Conservation (phyloP, 2,797 vertebrate species). For the Anguilla anguilla region DNA sequence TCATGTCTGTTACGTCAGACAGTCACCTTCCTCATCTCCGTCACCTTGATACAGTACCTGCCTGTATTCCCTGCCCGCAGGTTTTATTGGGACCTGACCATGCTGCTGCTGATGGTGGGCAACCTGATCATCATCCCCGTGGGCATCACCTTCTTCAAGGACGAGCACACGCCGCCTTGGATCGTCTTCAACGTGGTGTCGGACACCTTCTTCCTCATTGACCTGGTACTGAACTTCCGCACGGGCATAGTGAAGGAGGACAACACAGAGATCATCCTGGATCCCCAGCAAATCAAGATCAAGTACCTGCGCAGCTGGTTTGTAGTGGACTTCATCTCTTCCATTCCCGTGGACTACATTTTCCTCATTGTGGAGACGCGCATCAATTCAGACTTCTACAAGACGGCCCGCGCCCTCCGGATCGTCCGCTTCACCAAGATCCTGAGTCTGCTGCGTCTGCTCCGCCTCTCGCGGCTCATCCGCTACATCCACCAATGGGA, state of each 20-base stretch:
- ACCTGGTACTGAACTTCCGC: slow-evolving; percentile 97
- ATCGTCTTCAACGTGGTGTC: slow-evolving; percentile 99
- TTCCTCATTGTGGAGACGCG: slow-evolving; percentile 98
- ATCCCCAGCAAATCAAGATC: slow-evolving; percentile 96
- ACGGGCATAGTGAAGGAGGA: slow-evolving; percentile 98
- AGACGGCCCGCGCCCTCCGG: slow-evolving; percentile 93
- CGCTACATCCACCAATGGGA: slow-evolving; percentile 99
- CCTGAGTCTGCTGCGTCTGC: slow-evolving; percentile 91
- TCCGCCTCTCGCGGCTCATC: slow-evolving; percentile 94
- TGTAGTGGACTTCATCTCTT: slow-evolving; percentile 98
- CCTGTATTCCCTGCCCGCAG: slow-evolving; percentile 59
- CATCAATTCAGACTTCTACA: slow-evolving; percentile 98
- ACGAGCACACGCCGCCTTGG: slow-evolving; percentile 97
- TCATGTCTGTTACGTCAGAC: neutral
- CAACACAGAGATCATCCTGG: slow-evolving; percentile 97
- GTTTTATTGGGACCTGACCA: slow-evolving; percentile 99
- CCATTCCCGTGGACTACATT: slow-evolving; percentile 98
- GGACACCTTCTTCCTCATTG: slow-evolving; percentile 98
- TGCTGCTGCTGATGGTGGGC: slow-evolving; percentile 98
- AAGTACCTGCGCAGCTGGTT: slow-evolving; percentile 99
- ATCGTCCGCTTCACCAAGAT: slow-evolving; percentile 99
- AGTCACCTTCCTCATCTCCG: neutral
- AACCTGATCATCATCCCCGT: slow-evolving; percentile 98
- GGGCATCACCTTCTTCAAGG: slow-evolving; percentile 99
- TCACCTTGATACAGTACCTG: neutral